Evolutionary conservation across 2,797 vertebrate genomes (phyloP), one percentile per base, ranked within the genome.

Genomic region (Pseudochirops corinnae): DNA sequence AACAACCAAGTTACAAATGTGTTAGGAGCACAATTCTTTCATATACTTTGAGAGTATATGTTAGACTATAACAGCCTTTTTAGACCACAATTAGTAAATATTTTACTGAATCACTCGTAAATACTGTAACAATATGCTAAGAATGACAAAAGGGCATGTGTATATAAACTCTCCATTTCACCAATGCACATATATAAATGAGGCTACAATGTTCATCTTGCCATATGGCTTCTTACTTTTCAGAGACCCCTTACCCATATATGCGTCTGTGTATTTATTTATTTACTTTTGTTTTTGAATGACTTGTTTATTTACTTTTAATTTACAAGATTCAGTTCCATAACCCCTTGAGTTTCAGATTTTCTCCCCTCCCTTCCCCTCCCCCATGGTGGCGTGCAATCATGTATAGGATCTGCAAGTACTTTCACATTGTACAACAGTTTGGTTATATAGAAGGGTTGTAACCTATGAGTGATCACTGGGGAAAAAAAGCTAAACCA

Each of bases 181-280:
- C n/a, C 39, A 11, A 39, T 21, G 21, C 21, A 28, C 24, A 87
- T 46, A 87, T 50, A 26, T 50, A n/a, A 46, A 87, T 50, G 31
- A 46, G 18, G 39, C n/a, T 46, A 16, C 18, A 39, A 39, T 21
- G 39, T 50, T 87, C 74, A 26, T 26, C 21, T 87, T 87, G 74
- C 39, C 74, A 87, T 46, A 55, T 52, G 74, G 29, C 50, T 94
- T 56, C n/a, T 82, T 92, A 93, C 52, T 50, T 94, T 92, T 57
- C 52, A 95, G 92, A 92, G 26, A 93, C 60, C 87, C 90, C 62
- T 91, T 28, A 95, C 53, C 74, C 55, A 93, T 9, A 74, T 39
- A 0, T 39, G 4, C 33, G 39, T 39, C 18, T 39, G 5, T 46
- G n/a, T 9, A 82, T 46, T 46, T 24, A 46, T 46, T 53, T 9